Evolutionary conservation across 2,113 vertebrate genomes (phyloP), one percentile per base, ranked within the genome.

Genomic region (Pimephales promelas): DNA sequence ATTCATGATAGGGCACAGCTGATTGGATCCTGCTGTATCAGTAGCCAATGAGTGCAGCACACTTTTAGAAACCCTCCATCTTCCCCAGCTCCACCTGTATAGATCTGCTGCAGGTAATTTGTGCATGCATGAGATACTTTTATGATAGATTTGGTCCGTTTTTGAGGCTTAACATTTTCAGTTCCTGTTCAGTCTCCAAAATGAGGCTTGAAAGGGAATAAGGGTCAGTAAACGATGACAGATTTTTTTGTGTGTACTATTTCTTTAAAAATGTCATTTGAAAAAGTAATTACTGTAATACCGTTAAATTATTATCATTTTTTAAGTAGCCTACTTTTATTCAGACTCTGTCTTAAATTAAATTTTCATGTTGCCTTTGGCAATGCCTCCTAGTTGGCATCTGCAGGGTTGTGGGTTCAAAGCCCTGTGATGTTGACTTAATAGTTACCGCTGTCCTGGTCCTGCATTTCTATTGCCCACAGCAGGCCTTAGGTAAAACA

Each of bases 401-500:
- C 11, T 11, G 2, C 40, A 45, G 11, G n/a, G 40, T 72, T 72
- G 66, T 47, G 68, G 22, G 10, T 72, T 45, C 68, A 72, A 45
- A 72, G 68, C 68, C 22, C 22, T 24, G 68, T 72, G 40, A 72
- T 72, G n/a, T 47, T 47, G 13, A 45, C 36, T 14, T 45, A 72
- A 72, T 47, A 43, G 40, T 45, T 47, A 47, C 5, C 3, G 11
- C 40, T 72, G 40, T 47, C 68, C 68, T 45, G 13, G 40, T 11
- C 11, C n/a, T 72, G 11, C 40, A 72, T 45, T 72, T 45, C 40
- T 16, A 40, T 45, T 72, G 68, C 68, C 40, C 40, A 1, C 22
- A 47, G 68, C 68, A 45, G 36, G 40, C 40, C 68, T 24, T 72
- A 8, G 68, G 68, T 72, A 47, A 72, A 72, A 45, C 16, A 26